Evolutionary conservation across 1,140 invertebrate species (phyloP).

Genomic region (Leptestheria dahalacensis): DNA sequence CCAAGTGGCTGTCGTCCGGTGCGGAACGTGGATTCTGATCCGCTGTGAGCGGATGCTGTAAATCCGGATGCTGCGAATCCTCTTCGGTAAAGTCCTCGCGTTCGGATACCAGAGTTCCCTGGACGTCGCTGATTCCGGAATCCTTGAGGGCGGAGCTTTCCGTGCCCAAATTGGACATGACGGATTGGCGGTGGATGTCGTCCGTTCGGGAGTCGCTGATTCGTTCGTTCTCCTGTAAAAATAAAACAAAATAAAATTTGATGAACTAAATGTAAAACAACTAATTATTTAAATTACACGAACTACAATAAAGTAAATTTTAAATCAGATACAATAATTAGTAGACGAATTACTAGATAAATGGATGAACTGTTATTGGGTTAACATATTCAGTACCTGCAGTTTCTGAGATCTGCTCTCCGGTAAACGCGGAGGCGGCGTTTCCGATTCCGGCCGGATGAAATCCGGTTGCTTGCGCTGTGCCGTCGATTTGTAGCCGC

Average conservation of each 20-base stretch:
- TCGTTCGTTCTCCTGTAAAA: too few relatives aligned
- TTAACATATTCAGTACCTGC: too few relatives aligned
- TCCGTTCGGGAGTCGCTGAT: background rate
- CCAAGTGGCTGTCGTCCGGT: background rate
- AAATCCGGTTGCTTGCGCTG: background rate
- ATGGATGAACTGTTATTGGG: too few relatives aligned
- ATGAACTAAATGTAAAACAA: too few relatives aligned
- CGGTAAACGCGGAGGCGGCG: too few relatives aligned
- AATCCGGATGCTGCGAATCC: background rate
- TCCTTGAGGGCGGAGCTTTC: conserved; percentile 11
- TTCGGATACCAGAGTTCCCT: conserved; percentile 7
- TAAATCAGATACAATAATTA: too few relatives aligned
- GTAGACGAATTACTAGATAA: too few relatives aligned
- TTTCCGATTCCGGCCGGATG: too few relatives aligned
- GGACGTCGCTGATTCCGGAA: conserved; percentile 11
- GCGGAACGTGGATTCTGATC: background rate
- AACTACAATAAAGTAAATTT: too few relatives aligned
- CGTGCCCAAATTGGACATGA: conserved; percentile 10
- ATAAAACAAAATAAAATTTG: too few relatives aligned
- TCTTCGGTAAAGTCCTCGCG: conserved; percentile 7
- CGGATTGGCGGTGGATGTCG: background rate
- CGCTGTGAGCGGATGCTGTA: background rate
- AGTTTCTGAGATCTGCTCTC: too few relatives aligned
- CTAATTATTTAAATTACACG: too few relatives aligned
- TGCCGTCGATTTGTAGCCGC: background rate